Evolutionary conservation across 2,797 vertebrate species (phyloP).

Genomic region (Mastacembelus armatus): DNA sequence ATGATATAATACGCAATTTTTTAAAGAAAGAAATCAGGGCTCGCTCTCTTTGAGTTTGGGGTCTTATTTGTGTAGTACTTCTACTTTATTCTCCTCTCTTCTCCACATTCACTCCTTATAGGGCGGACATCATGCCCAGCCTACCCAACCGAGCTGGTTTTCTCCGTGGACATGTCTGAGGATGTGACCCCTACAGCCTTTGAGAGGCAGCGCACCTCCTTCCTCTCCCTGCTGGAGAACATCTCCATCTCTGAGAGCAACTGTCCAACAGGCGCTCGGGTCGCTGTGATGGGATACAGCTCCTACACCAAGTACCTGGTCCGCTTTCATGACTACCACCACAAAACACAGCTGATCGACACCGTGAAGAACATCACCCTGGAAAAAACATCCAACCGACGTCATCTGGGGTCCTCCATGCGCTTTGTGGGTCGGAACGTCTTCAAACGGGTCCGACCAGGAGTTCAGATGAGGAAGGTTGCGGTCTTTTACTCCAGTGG

Average conservation of each 20-base stretch:
- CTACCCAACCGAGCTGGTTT: constrained; percentile 87
- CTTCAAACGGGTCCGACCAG: constrained; percentile 84
- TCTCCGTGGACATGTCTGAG: constrained; percentile 86
- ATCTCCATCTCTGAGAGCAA: constrained; percentile 83
- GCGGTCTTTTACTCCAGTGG: constrained; percentile 84
- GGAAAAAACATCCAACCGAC: constrained; percentile 64
- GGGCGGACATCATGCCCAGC: constrained; percentile 70
- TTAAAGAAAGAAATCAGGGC: too few species aligned
- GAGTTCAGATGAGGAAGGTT: constrained; percentile 83
- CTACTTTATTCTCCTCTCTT: not conserved
- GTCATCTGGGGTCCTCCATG: constrained; percentile 84
- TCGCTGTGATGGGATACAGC: constrained; percentile 83
- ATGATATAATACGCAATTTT: too few species aligned
- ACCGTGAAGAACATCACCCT: constrained; percentile 72
- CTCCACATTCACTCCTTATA: not conserved
- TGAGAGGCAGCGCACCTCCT: constrained; percentile 79
- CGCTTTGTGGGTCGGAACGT: constrained; percentile 84
- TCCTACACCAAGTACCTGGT: constrained; percentile 76
- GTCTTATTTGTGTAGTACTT: not conserved
- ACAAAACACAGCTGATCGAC: constrained; percentile 66
- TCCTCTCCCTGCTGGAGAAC: constrained; percentile 76
- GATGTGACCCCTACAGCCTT: constrained; percentile 75
- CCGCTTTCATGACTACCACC: constrained; percentile 82
- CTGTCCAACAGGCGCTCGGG: constrained; percentile 84
- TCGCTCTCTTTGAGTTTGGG: too few species aligned